A percentile compares a stretch with the other conserved stretches of the same genome.
Evolutionary conservation across 2,888 invertebrate species (phyloP).

Genomic region (Drosophila subquinaria): DNA sequence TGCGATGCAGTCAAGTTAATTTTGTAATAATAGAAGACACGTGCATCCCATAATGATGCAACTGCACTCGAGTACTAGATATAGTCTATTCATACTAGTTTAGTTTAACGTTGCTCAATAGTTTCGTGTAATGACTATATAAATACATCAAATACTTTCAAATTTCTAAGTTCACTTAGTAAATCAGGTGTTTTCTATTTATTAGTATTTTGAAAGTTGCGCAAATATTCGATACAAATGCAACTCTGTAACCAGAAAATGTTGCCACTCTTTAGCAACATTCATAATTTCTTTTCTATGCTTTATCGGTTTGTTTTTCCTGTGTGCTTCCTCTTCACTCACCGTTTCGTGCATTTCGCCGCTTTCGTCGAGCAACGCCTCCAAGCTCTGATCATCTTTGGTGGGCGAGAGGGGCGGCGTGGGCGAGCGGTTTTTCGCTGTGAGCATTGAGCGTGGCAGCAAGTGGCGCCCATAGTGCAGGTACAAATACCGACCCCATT

Average conservation of each 20-base stretch:
- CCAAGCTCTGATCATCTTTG: conserved; percentile 83
- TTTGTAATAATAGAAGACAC: conserved; percentile 22
- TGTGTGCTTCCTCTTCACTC: conserved; percentile 51
- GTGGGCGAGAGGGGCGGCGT: conserved; percentile 84
- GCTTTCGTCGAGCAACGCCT: conserved; percentile 83
- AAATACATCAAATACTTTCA: background rate
- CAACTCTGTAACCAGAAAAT: background rate
- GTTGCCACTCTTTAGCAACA: background rate
- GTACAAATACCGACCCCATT: conserved; percentile 84
- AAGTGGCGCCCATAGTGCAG: conserved; percentile 83
- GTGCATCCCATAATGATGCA: conserved; percentile 29
- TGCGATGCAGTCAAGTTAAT: conserved; percentile 18
- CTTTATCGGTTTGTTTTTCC: background rate
- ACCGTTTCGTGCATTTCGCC: conserved; percentile 85
- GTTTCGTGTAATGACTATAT: conserved; percentile 10
- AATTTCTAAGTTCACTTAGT: background rate
- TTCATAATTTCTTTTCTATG: background rate
- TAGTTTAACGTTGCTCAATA: background rate
- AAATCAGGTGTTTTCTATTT: background rate
- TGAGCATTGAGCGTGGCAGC: conserved; percentile 80
- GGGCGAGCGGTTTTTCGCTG: conserved; percentile 82
- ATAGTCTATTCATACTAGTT: background rate
- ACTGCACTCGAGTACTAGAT: background rate
- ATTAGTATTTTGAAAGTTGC: background rate
- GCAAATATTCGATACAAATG: background rate